phyloP scores from a whole-genome alignment of 53 echinoderm and acorn worm genomes.

The Zoroaster sp. region DNA sequence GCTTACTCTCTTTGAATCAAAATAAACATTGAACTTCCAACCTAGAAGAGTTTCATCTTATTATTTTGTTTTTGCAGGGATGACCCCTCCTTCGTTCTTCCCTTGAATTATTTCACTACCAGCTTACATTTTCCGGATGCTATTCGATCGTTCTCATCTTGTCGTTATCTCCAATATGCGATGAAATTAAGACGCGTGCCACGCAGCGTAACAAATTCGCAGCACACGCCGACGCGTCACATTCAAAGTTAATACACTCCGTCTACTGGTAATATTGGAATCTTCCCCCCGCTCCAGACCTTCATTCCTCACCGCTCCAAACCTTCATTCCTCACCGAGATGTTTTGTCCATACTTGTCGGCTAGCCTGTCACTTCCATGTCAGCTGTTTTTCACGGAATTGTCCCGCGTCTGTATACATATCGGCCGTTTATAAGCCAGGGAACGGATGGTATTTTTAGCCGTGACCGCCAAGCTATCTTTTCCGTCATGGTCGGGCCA shows the following conservation, averaged over 20 bases:
- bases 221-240: not conserved
- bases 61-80: too few species aligned
- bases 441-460: conserved; percentile 36
- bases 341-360: conserved; percentile 34
- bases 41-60: too few species aligned
- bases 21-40: too few species aligned
- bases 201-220: too few species aligned
- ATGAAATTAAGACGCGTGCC: too few species aligned
- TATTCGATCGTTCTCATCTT: too few species aligned
- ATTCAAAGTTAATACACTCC: not conserved
- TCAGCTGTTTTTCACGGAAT: conserved; percentile 49
- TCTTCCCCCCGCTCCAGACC: not conserved
- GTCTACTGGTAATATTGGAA: not conserved
- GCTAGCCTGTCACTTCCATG: conserved; percentile 10
- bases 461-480: conserved; percentile 38
- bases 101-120: too few species aligned
- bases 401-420: conserved; percentile 2
- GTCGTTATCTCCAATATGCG: too few species aligned
- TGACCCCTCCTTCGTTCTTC: too few species aligned
- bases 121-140: too few species aligned
- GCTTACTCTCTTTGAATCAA: too few species aligned
- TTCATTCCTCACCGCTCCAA: not conserved
- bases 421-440: not conserved
- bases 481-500: conserved; percentile 10
- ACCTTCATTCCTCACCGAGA: not conserved